Evolutionary conservation across 2,113 vertebrate species (phyloP).

Genomic region (Pachypanchax playfairii): DNA sequence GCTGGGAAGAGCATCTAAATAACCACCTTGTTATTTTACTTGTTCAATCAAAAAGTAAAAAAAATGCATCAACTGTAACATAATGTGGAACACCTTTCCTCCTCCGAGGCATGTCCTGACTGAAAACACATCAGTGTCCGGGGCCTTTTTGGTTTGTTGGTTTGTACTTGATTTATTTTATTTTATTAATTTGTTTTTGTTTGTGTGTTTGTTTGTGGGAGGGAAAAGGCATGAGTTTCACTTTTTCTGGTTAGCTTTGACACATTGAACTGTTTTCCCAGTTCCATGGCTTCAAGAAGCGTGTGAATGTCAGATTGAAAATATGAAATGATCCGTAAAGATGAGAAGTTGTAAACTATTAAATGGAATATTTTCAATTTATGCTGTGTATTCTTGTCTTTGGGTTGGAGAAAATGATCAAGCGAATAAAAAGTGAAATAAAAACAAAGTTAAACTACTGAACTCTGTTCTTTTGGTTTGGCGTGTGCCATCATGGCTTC

Average conservation of each 20-base stretch:
- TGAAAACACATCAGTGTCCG: slow-evolving; percentile 45
- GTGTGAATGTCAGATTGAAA: slow-evolving; percentile 78
- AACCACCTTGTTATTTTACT: slow-evolving; percentile 44
- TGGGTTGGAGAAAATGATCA: slow-evolving; percentile 95
- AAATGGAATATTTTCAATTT: slow-evolving; percentile 96
- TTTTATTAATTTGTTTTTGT: neutral
- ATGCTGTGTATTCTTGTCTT: slow-evolving; percentile 98
- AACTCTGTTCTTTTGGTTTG: slow-evolving; percentile 43
- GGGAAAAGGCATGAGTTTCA: slow-evolving; percentile 39
- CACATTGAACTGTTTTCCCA: slow-evolving; percentile 67
- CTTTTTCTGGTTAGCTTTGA: slow-evolving; percentile 54
- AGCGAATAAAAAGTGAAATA: slow-evolving; percentile 85
- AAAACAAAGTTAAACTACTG: slow-evolving; percentile 44
- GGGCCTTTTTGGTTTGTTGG: slow-evolving; percentile 9
- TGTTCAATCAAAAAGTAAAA: slow-evolving; percentile 47
- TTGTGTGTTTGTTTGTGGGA: slow-evolving; percentile 22
- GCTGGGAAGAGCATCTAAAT: slow-evolving; percentile 60
- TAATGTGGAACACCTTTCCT: slow-evolving; percentile 42
- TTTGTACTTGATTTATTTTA: neutral
- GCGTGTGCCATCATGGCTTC: too few species aligned
- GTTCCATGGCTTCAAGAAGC: slow-evolving; percentile 72
- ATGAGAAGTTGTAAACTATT: slow-evolving; percentile 90
- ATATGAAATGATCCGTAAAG: slow-evolving; percentile 69
- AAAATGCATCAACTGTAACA: slow-evolving; percentile 56
- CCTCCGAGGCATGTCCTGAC: slow-evolving; percentile 39